Base-by-base conservation (phyloP, 1,140 invertebrate genomes). In the Mizuhopecten yessoensis region DNA sequence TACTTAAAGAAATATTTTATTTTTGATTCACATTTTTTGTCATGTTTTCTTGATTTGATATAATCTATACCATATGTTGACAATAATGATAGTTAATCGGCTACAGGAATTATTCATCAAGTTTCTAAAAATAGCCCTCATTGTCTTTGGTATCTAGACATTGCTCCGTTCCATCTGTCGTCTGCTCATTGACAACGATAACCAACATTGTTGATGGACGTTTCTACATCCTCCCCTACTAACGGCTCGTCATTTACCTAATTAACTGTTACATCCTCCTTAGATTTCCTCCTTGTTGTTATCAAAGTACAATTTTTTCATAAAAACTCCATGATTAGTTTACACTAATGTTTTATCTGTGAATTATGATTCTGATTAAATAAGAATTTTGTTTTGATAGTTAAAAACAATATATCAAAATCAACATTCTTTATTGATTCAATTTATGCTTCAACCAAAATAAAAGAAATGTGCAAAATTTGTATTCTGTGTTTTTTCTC, bases 61-160 rank as follows among this genome's bases (percentile, higher is more conserved):
- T 20, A 49, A 75, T 29, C 57, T 75, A 9, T 29, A 75, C n/a
- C 57, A n/a, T 29, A 75, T 75, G n/a, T n/a, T 75, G n/a, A 75
- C 57, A 75, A 75, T 75, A 29, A 75, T 75, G n/a, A 75, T 75
- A 75, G 29, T 75, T 75, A 29, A n/a, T 75, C n/a, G 23, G 23
- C 29, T 75, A 11, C 29, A 75, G 23, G n/a, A n/a, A 75, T 75
- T 75, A 75, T 75, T 75, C 57, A 75, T 75, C 57, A 75, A 75
- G n/a, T 17, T 75, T 75, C 57, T 75, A 75, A 75, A 29, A 75
- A 75, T 75, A 75, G 57, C 57, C 0, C 23, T 29, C 23, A n/a
- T 75, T 75, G 57, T 75, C 57, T 75, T 29, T 75, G n/a, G 2
- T 29, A 75, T 75, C 57, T 7, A n/a, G 57, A 75, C 57, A 17